A percentile compares a stretch with the other conserved stretches of the same genome.
Evolutionary conservation across 92 coral and sea anemone genomes (phyloP).

Genomic region (Palythoa heliodiscus): DNA sequence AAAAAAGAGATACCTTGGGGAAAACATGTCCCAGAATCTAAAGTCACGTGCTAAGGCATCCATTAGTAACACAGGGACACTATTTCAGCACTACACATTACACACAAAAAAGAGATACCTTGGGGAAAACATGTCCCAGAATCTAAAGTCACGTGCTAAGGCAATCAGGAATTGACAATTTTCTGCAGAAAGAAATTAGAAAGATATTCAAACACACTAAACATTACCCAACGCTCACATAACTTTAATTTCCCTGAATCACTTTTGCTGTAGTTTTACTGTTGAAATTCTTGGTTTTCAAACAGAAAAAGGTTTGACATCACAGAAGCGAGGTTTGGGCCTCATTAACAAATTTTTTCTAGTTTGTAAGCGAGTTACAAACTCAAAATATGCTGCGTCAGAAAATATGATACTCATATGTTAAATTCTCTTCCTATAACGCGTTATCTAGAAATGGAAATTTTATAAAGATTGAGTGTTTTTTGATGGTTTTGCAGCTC

Average conservation of each 20-base stretch:
- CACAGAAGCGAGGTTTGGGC: too few species aligned
- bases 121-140: conserved; percentile 60
- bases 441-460: too few species aligned
- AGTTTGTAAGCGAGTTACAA: too few species aligned
- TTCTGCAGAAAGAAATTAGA: conserved; percentile 46
- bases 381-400: too few species aligned
- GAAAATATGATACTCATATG: too few species aligned
- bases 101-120: conserved; percentile 46
- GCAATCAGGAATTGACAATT: conserved; percentile 52
- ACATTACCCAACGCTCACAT: neutral
- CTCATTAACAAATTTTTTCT: too few species aligned
- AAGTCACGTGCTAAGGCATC: conserved; percentile 41
- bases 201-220: neutral
- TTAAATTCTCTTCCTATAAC: too few species aligned
- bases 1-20: conserved; percentile 56
- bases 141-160: conserved; percentile 50
- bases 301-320: neutral
- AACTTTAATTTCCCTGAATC: neutral
- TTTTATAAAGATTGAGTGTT: too few species aligned
- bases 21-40: conserved; percentile 58
- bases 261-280: neutral
- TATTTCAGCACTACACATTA: neutral
- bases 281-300: neutral
- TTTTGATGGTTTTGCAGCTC: too few species aligned
- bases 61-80: too few species aligned